Conservation (phyloP, 2,113 vertebrate genomes). For the Falcunculus frontatus region DNA sequence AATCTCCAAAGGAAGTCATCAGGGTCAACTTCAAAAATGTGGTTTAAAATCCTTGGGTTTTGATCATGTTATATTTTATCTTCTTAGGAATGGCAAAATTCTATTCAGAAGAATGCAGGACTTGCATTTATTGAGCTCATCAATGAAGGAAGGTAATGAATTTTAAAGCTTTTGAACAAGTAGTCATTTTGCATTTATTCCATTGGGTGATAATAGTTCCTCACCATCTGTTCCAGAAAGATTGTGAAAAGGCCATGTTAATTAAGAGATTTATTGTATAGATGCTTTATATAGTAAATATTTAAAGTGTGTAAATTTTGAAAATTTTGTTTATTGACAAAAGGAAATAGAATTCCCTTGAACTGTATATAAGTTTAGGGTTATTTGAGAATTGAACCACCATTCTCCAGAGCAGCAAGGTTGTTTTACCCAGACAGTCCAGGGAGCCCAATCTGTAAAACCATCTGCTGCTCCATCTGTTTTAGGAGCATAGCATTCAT, state of each 20-base stretch:
- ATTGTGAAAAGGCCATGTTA: conserved; percentile 9
- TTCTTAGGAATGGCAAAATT: conserved; percentile 98
- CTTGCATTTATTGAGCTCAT: conserved; percentile 98
- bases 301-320: conserved; percentile 21
- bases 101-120: conserved; percentile 98
- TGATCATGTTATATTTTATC: conserved; percentile 62
- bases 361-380: not conserved
- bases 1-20: not conserved
- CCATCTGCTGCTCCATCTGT: conserved; percentile 95
- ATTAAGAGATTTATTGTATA: conserved; percentile 9
- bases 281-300: not conserved
- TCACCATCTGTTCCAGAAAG: conserved; percentile 63
- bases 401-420: conserved; percentile 36
- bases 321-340: not conserved
- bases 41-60: conserved; percentile 25
- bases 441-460: conserved; percentile 72
- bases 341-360: not conserved
- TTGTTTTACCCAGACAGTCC: conserved; percentile 71
- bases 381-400: conserved; percentile 56
- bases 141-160: conserved; percentile 96
- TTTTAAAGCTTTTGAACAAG: conserved; percentile 58
- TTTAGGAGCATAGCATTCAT: conserved; percentile 15
- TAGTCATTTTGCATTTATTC: conserved; percentile 54
- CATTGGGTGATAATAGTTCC: conserved; percentile 32
- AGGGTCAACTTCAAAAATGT: conserved; percentile 1